Evolutionary conservation across 2,797 vertebrate species (phyloP).

Genomic region (Malacoraja senta): DNA sequence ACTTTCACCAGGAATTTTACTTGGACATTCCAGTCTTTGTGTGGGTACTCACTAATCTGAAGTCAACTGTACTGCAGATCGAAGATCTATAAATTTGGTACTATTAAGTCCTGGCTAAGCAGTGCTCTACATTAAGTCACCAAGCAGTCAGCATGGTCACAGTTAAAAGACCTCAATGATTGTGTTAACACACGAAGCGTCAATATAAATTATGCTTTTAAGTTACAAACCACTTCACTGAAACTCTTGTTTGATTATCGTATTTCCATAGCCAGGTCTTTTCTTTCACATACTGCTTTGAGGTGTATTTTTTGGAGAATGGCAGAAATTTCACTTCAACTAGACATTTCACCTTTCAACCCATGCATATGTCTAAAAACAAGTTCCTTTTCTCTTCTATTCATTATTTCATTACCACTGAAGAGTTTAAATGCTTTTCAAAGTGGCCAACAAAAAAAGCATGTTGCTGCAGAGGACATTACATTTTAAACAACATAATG

Average conservation of each 20-base stretch:
- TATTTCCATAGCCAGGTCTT: neutral
- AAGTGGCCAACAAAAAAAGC: constrained; percentile 5
- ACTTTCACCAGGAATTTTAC: neutral
- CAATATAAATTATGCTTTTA: neutral
- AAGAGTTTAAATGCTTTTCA: neutral
- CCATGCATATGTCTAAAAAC: neutral
- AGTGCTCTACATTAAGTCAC: neutral
- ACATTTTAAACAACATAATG: neutral
- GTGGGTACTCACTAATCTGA: neutral
- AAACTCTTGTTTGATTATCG: neutral
- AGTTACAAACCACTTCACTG: neutral
- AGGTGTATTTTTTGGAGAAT: neutral
- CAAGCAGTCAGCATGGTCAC: neutral
- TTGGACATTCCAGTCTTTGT: neutral
- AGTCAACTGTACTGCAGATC: constrained; percentile 21
- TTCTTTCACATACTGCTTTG: neutral
- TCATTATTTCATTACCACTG: neutral
- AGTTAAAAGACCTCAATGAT: neutral
- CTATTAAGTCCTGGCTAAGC: neutral
- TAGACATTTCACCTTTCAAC: neutral
- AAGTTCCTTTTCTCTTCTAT: neutral
- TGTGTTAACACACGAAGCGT: neutral
- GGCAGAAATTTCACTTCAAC: neutral
- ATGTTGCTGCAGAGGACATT: neutral
- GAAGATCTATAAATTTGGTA: neutral